Conservation (phyloP, 1,140 invertebrate species). For the Drosophila pruinosa region DNA sequence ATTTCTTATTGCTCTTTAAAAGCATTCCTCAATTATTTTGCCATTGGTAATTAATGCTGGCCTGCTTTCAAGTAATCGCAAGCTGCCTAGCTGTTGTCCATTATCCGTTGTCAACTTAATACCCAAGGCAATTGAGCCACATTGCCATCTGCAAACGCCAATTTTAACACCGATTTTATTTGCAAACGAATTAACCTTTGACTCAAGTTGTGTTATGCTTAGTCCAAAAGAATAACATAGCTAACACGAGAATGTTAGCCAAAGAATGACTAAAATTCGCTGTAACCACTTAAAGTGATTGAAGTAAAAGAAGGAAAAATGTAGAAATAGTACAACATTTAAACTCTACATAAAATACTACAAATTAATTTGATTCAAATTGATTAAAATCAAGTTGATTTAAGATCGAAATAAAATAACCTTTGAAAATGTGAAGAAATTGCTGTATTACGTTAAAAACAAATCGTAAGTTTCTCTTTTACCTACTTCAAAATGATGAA, state of each 20-base stretch:
- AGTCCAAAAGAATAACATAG: neutral
- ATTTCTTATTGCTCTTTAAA: constrained; percentile 2
- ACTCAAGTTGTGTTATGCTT: neutral
- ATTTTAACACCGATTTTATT: constrained; percentile 32
- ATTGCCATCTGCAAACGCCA: constrained; percentile 40
- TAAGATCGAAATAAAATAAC: no score
- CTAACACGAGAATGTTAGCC: neutral
- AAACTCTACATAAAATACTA: no score
- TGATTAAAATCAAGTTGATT: no score
- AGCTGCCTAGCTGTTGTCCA: constrained; percentile 7
- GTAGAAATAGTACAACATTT: neutral
- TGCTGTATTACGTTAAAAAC: no score
- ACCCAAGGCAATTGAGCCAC: constrained; percentile 43
- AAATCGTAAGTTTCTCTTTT: neutral
- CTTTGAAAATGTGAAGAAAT: no score
- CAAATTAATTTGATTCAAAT: no score
- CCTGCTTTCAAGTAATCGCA: constrained; percentile 1
- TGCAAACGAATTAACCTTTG: constrained; percentile 16
- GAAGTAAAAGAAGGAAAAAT: neutral
- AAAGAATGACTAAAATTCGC: neutral
- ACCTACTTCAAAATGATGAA: no score
- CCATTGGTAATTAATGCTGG: constrained; percentile 67
- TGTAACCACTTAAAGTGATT: neutral
- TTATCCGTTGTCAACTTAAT: constrained; percentile 7
- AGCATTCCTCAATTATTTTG: constrained; percentile 56